These are phyloP conservation scores for Kryptopterus vitreolus DNA, from an alignment of 2,797 vertebrate species.

Conservation along the genomic window DNA sequence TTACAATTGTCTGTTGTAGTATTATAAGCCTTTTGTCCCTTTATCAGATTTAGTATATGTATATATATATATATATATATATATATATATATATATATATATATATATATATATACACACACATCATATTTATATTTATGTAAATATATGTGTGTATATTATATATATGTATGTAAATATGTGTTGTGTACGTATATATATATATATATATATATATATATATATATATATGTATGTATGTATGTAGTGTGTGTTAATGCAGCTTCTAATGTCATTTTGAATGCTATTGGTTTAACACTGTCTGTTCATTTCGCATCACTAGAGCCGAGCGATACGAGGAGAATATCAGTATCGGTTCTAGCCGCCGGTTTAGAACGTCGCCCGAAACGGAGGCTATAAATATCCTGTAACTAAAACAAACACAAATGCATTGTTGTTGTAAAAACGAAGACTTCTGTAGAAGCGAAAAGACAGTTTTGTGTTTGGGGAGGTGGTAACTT, in stretches of 20 bases:
- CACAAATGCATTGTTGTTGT: no score
- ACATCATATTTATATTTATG: no score
- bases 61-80: not conserved
- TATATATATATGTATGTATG: not conserved
- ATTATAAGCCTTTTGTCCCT: not conserved
- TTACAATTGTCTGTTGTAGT: not conserved
- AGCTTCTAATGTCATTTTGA: conserved; percentile 44
- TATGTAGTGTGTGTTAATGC: conserved; percentile 25
- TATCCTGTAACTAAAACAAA: not conserved
- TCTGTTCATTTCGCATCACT: not conserved
- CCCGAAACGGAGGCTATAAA: not conserved
- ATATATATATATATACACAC: conserved; percentile 16
- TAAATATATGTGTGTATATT: no score
- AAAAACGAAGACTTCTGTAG: not conserved
- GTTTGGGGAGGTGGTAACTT: no score
- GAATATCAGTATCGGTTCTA: not conserved
- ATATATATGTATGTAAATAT: not conserved
- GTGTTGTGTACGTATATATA: conserved; percentile 30
- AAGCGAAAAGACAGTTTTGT: not conserved
- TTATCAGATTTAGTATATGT: not conserved
- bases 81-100: no score
- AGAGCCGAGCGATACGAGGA: not conserved
- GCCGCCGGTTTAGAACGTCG: not conserved
- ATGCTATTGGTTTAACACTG: conserved; percentile 19
- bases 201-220: not conserved